These are phyloP conservation scores for Donacobius atricapilla DNA, from an alignment of 2,113 vertebrate genomes.

Conservation along the genomic window DNA sequence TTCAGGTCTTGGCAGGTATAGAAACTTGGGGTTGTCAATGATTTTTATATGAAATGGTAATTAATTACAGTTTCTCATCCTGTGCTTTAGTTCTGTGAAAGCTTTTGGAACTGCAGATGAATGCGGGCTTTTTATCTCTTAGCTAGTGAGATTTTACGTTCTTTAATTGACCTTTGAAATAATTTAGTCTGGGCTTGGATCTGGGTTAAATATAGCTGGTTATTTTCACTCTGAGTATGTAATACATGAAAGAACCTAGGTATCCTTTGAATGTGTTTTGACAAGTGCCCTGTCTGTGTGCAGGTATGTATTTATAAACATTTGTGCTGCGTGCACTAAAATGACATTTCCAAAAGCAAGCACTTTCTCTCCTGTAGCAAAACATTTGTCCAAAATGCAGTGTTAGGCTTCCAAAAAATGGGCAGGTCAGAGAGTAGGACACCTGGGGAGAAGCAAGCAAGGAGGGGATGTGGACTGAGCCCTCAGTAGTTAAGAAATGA, in stretches of 20 bases:
- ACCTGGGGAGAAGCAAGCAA: neutral
- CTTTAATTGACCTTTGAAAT: conserved; percentile 63
- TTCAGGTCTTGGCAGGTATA: conserved; percentile 52
- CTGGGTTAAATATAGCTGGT: conserved; percentile 63
- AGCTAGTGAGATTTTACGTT: conserved; percentile 31
- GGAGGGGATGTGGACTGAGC: neutral
- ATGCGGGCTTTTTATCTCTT: neutral
- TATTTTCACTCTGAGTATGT: conserved; percentile 48
- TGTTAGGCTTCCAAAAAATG: neutral
- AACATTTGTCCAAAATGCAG: neutral
- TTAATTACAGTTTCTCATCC: neutral
- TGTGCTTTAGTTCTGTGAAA: neutral
- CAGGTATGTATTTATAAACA: conserved; percentile 63
- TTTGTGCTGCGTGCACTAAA: neutral
- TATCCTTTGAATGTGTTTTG: conserved; percentile 66
- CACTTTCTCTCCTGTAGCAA: neutral
- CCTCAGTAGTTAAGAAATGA: neutral
- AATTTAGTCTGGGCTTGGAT: conserved; percentile 33
- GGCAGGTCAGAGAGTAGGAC: neutral
- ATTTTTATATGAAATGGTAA: neutral
- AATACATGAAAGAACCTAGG: conserved; percentile 50
- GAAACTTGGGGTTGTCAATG: conserved; percentile 14
- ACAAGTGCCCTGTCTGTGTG: conserved; percentile 1
- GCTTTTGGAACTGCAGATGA: neutral
- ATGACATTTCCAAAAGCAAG: conserved; percentile 1